Base-by-base conservation (phyloP, 2,797 vertebrate genomes). In the Columba guinea region DNA sequence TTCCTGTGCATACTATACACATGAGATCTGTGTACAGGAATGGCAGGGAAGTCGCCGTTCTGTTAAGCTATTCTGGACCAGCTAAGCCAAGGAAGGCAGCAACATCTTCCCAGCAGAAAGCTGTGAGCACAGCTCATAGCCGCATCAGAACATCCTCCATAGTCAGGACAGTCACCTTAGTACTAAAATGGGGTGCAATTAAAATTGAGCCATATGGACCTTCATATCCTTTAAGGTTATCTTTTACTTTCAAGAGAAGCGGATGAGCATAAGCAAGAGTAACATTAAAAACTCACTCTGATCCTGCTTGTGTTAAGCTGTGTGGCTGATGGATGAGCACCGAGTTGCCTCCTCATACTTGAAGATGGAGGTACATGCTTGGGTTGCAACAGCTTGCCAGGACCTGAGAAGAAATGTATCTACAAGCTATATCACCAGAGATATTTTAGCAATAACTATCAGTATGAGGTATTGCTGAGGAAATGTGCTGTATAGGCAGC, bases 11-110 rank as follows among this genome's bases (percentile, higher is more conserved):
- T 86, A 95, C 90, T 44, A 1, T 59, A 70, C 53, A 63, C 74
- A 94, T 3, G 15, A 95, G 97, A 95, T 95, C 71, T 81, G 83
- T 95, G 83, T 91, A 88, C 79, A 84, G 94, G 95, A 55, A 81
- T 90, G 95, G 91, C 96, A 97, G 91, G 75, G 74, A 94, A 94
- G 93, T 81, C 41, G 13, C 88, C 56, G 69, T 95, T 94, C 94
- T 94, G 56, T 92, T 96, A 83, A 89, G 90, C 34, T 93, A 93
- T 88, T 93, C 81, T 83, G 37, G 78, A 94, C 69, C 75, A 96
- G 89, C 92, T 96, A 95, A 96, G 87, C 84, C 84, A 88, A 86
- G 65, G 76, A 94, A 95, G 55, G 46, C 27, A 82, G 34, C 34
- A 62, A 39, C 11, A 7, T 13, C 46, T 81, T 84, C 37, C 60